Evolutionary conservation across 2,888 invertebrate genomes (phyloP).

Genomic region (Notodonta ziczac): DNA sequence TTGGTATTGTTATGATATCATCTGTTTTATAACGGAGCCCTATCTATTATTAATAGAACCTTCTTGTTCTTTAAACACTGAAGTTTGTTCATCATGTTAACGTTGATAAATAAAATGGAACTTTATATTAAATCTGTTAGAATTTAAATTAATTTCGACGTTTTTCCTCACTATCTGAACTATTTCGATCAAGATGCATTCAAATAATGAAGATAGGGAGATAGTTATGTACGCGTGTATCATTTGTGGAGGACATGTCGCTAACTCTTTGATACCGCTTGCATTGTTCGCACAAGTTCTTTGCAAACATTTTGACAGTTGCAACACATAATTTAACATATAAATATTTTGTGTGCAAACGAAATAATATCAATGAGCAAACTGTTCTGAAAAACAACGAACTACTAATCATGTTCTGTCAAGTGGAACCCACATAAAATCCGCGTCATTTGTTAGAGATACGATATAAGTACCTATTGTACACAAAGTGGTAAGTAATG

Average conservation of each 20-base stretch:
- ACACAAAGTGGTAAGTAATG: no score
- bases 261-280: neutral
- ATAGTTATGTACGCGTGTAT: no score
- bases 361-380: no score
- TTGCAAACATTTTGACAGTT: neutral
- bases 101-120: neutral
- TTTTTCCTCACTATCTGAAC: no score
- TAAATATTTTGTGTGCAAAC: no score
- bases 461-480: no score
- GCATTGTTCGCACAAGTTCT: neutral
- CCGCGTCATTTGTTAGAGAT: no score
- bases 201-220: neutral
- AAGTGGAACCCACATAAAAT: no score
- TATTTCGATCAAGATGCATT: neutral
- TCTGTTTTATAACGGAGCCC: slow-evolving; percentile 3
- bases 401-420: no score
- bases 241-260: neutral
- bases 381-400: no score
- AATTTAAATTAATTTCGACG: neutral
- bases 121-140: neutral
- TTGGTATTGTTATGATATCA: neutral
- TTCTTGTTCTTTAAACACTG: neutral
- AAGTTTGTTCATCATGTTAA: neutral
- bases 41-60: neutral
- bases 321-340: no score